Evolutionary conservation across 2,797 vertebrate genomes (phyloP).

Genomic region (Bovichtus diacanthus): DNA sequence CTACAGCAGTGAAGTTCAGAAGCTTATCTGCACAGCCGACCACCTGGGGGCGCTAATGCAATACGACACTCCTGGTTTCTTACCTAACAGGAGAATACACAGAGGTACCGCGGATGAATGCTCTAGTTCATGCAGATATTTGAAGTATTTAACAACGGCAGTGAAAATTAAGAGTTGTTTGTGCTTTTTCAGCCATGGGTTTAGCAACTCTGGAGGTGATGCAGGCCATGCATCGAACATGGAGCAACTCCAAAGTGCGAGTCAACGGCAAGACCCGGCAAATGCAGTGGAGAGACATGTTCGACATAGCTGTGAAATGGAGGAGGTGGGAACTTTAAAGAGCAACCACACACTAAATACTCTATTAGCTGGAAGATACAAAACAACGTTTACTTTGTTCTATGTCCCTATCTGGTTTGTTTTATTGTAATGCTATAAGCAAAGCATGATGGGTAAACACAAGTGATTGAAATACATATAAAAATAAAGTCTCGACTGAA

Average conservation of each 20-base stretch:
- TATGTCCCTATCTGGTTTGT: too few relatives aligned
- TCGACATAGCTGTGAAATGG: constrained; percentile 98
- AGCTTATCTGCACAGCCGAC: constrained; percentile 94
- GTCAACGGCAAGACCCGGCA: constrained; percentile 95
- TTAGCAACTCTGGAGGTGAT: constrained; percentile 96
- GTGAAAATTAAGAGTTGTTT: background rate
- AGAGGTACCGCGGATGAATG: constrained; percentile 85
- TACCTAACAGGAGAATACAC: constrained; percentile 95
- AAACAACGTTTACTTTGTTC: too few relatives aligned
- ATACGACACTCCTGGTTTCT: constrained; percentile 95
- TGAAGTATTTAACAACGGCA: too few relatives aligned
- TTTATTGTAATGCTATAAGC: too few relatives aligned
- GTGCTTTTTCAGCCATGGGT: constrained; percentile 90
- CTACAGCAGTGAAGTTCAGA: constrained; percentile 92
- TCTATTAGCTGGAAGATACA: too few relatives aligned
- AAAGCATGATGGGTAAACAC: too few relatives aligned
- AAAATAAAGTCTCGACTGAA: too few relatives aligned
- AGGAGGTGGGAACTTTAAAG: constrained; percentile 87
- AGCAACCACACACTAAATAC: too few relatives aligned
- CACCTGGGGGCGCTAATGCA: constrained; percentile 96
- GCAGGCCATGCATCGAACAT: constrained; percentile 96
- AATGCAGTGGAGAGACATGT: constrained; percentile 99
- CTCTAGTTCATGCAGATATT: background rate
- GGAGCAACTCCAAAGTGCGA: constrained; percentile 97
- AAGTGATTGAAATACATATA: too few relatives aligned